phyloP scores from a whole-genome alignment of 1,140 invertebrate species.

The Achatina immaculata region DNA sequence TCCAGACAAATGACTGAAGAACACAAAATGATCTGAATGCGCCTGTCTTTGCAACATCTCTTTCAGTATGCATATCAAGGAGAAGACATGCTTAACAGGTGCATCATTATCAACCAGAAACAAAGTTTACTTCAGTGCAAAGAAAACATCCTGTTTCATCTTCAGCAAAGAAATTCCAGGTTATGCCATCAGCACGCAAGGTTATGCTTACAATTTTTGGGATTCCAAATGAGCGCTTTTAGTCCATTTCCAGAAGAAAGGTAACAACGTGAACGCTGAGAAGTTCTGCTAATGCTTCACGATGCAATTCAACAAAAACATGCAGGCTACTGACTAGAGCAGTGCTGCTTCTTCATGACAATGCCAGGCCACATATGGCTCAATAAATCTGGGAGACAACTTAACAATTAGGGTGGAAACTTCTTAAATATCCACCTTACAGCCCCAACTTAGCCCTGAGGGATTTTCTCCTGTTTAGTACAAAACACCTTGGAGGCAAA shows the following conservation, averaged over 20 bases:
- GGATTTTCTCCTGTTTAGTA: no score
- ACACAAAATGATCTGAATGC: neutral
- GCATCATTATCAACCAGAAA: neutral
- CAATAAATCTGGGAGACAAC: no score
- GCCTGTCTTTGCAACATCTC: neutral
- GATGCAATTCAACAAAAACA: no score
- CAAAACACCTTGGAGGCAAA: no score
- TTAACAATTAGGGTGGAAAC: no score
- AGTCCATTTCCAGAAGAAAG: neutral
- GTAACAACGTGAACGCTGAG: neutral
- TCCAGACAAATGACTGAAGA: neutral
- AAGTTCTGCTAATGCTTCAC: neutral
- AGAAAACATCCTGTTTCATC: neutral
- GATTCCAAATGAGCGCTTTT: neutral
- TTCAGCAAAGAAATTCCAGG: neutral
- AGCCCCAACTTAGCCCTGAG: no score
- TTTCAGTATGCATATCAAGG: neutral
- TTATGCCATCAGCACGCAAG: neutral
- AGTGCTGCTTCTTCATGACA: no score
- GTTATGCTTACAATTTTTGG: neutral
- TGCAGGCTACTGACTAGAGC: no score
- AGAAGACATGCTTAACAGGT: neutral
- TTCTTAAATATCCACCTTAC: no score
- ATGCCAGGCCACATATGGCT: no score
- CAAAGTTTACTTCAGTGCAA: neutral